These are phyloP conservation scores for Tipula lateralis DNA, from an alignment of 2,888 invertebrate genomes.

Conservation along the genomic window DNA sequence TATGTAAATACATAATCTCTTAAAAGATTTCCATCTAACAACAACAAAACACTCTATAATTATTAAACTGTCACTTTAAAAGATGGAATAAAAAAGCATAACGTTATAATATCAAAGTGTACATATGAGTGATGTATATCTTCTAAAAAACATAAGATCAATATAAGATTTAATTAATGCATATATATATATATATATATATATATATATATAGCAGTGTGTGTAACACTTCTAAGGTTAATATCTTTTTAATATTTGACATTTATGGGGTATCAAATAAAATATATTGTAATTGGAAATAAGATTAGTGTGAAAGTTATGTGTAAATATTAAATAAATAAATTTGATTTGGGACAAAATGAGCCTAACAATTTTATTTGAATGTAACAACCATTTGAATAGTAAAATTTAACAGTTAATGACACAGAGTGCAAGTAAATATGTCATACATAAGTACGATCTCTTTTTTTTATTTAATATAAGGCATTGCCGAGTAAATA, in stretches of 20 bases:
- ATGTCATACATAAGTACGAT: neutral
- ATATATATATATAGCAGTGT: no score
- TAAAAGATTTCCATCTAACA: neutral
- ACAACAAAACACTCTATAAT: neutral
- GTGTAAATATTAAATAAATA: neutral
- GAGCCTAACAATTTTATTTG: neutral
- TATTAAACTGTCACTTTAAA: slow-evolving; percentile 11
- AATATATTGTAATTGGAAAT: neutral
- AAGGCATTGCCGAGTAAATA: neutral
- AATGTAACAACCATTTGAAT: neutral
- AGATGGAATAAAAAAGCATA: neutral
- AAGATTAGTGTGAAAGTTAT: slow-evolving; percentile 6
- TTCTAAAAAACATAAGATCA: neutral
- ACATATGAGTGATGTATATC: slow-evolving; percentile 9
- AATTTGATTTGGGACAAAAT: neutral
- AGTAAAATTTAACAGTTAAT: neutral
- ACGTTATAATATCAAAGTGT: slow-evolving; percentile 19
- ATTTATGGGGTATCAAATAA: neutral
- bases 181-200: neutral
- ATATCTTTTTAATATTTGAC: neutral
- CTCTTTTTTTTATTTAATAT: neutral
- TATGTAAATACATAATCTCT: neutral
- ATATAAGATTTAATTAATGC: neutral
- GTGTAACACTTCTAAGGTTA: neutral
- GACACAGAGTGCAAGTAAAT: neutral